Conservation (phyloP, 1,140 invertebrate species). For the Oryctes rhinoceros region DNA sequence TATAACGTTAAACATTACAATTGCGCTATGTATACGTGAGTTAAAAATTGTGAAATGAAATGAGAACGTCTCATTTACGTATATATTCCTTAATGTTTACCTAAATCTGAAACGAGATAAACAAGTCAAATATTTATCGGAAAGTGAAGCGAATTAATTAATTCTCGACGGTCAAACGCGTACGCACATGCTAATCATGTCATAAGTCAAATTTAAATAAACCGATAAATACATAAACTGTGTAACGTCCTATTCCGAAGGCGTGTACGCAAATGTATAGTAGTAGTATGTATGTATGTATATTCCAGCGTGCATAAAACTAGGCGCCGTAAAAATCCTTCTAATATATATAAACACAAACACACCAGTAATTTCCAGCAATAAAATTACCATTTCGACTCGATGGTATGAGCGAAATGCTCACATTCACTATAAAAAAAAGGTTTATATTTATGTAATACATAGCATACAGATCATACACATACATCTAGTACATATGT, state of each 20-base stretch:
- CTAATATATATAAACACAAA: constrained; percentile 35
- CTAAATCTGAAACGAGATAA: background rate
- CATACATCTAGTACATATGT: background rate
- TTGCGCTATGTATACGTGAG: too few species aligned
- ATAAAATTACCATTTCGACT: constrained; percentile 36
- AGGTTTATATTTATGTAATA: constrained; percentile 1
- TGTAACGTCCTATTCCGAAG: background rate
- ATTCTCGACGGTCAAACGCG: background rate
- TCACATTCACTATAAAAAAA: constrained; percentile 14
- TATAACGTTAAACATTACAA: too few species aligned
- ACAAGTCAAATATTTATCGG: constrained; percentile 24
- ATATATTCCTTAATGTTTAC: background rate
- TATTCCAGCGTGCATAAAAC: constrained; percentile 29
- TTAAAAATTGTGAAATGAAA: too few species aligned
- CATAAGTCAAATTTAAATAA: constrained; percentile 39
- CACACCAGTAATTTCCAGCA: constrained; percentile 31
- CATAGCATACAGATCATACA: background rate
- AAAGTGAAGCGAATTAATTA: constrained; percentile 25
- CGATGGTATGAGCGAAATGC: constrained; percentile 32
- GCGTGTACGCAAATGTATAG: background rate
- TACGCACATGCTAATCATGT: constrained; percentile 22
- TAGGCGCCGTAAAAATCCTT: constrained; percentile 35
- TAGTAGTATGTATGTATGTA: background rate
- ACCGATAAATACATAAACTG: constrained; percentile 38
- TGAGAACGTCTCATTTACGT: too few species aligned